Evolutionary conservation across 1,140 invertebrate species (phyloP).

Genomic region (Ceratosolen fusciceps): DNA sequence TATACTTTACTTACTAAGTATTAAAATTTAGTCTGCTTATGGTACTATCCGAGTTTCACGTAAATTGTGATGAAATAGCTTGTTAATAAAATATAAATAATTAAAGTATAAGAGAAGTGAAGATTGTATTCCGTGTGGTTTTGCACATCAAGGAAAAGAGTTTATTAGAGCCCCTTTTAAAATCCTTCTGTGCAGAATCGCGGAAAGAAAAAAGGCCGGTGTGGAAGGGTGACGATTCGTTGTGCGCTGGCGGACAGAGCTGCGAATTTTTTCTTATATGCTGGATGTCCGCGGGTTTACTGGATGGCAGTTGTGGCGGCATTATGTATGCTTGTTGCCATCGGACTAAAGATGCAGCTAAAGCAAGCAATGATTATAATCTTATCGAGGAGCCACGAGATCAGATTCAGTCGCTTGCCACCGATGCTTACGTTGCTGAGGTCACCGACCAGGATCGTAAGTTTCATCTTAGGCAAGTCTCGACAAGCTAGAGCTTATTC

Average conservation of each 20-base stretch:
- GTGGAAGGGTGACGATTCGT: constrained; percentile 72
- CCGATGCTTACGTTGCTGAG: constrained; percentile 71
- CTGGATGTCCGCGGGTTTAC: constrained; percentile 90
- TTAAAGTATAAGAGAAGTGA: too few species aligned
- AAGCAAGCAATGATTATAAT: constrained; percentile 72
- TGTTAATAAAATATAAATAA: too few species aligned
- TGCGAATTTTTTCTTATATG: constrained; percentile 94
- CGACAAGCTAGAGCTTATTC: not conserved
- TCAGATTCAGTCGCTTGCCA: constrained; percentile 73
- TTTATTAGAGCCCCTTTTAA: constrained; percentile 4
- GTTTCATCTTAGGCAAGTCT: constrained; percentile 53
- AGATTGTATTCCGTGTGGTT: too few species aligned
- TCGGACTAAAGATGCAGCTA: constrained; percentile 75
- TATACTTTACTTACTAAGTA: too few species aligned
- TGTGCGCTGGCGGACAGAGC: constrained; percentile 80
- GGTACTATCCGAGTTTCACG: too few species aligned
- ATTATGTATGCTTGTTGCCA: constrained; percentile 91
- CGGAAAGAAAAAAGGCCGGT: constrained; percentile 69
- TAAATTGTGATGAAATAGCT: too few species aligned
- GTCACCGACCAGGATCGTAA: constrained; percentile 70
- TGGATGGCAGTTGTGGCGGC: constrained; percentile 88
- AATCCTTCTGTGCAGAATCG: constrained; percentile 67
- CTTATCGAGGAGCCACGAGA: constrained; percentile 77
- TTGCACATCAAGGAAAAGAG: not conserved
- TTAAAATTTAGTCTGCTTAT: too few species aligned